Evolutionary conservation across 53 echinoderm and acorn worm genomes (phyloP).

Genomic region (Stichopus horrens): DNA sequence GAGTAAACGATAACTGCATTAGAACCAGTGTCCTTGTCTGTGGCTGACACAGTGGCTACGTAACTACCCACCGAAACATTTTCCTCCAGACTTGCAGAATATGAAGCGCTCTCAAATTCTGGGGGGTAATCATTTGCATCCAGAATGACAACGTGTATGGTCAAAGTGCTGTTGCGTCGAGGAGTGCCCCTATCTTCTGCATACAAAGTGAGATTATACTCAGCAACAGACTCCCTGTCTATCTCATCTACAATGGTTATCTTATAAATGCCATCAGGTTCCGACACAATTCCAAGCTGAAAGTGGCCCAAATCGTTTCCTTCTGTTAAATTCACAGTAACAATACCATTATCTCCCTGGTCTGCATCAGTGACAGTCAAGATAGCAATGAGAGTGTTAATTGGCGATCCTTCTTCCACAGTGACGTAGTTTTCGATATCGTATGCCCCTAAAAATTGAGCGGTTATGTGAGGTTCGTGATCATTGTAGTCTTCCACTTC

Average conservation of each 20-base stretch:
- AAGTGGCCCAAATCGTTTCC: constrained; percentile 85
- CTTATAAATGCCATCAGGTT: constrained; percentile 39
- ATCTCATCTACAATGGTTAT: constrained; percentile 55
- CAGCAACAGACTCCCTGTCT: constrained; percentile 69
- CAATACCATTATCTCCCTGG: constrained; percentile 69
- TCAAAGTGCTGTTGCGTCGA: constrained; percentile 38
- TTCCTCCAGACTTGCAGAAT: constrained; percentile 68
- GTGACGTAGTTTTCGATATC: constrained; percentile 50
- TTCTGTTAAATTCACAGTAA: constrained; percentile 51
- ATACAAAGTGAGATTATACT: constrained; percentile 75
- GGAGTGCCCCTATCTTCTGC: constrained; percentile 78
- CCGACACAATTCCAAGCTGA: constrained; percentile 33
- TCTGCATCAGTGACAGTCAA: constrained; percentile 75
- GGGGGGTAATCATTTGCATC: constrained; percentile 92
- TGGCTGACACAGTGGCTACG: constrained; percentile 78
- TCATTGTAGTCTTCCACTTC: constrained; percentile 83
- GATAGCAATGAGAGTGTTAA: constrained; percentile 51
- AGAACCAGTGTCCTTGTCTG: constrained; percentile 73
- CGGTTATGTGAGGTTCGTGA: constrained; percentile 70
- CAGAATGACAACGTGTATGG: constrained; percentile 64
- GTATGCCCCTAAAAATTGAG: constrained; percentile 23
- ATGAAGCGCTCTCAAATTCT: constrained; percentile 57
- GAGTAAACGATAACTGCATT: constrained; percentile 81
- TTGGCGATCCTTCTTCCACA: constrained; percentile 63
- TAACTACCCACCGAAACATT: constrained; percentile 73